Conservation (phyloP, 2,888 invertebrate species). For the Neoaliturus tenellus region DNA sequence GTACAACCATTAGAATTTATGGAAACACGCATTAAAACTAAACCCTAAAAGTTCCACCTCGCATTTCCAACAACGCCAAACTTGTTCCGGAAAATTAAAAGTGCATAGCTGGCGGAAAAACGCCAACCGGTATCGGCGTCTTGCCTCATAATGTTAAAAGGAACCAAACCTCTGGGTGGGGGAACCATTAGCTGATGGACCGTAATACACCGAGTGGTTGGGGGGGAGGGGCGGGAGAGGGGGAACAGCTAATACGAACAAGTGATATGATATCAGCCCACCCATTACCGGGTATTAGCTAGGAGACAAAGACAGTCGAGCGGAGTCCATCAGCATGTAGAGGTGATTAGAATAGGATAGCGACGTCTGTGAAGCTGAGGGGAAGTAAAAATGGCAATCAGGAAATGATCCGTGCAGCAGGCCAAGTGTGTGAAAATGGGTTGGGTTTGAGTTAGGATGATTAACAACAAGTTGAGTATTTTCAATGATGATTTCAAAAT, state of each 20-base stretch:
- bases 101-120: constrained; percentile 3
- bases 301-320: constrained; percentile 18
- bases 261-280: constrained; percentile 30
- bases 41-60: no score
- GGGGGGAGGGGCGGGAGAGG: not conserved
- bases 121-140: constrained; percentile 1
- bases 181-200: constrained; percentile 27
- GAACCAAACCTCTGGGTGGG: not conserved
- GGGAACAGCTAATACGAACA: constrained; percentile 1
- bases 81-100: not conserved
- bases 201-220: constrained; percentile 31
- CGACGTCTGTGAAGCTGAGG: no score
- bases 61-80: no score
- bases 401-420: no score
- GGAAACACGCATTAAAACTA: no score
- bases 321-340: no score
- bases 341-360: not conserved
- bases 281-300: constrained; percentile 40
- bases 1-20: no score
- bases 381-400: no score
- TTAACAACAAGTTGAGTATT: no score
- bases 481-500: no score
- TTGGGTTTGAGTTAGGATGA: no score
- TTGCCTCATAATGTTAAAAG: constrained; percentile 24
- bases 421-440: no score